Evolutionary conservation across 2,888 invertebrate species (phyloP).

Genomic region (Chloroclysta siterata): DNA sequence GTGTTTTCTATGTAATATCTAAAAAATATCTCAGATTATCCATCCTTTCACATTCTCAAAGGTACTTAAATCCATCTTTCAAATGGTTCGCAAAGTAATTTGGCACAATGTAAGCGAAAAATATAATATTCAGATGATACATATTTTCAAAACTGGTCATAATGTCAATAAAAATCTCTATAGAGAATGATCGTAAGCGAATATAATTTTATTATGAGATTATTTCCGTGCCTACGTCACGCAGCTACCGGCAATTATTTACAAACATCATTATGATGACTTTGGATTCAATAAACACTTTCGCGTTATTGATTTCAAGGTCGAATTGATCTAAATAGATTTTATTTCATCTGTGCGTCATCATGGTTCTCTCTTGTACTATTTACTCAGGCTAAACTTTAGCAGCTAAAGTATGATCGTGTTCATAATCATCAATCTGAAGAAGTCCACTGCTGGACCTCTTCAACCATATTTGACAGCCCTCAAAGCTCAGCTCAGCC

Average conservation of each 20-base stretch:
- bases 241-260: slow-evolving; percentile 21
- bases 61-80: too few relatives aligned
- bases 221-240: slow-evolving; percentile 21
- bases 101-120: too few relatives aligned
- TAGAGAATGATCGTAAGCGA: neutral
- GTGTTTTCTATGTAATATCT: too few relatives aligned
- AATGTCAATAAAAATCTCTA: too few relatives aligned
- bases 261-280: slow-evolving; percentile 26
- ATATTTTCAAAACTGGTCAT: too few relatives aligned
- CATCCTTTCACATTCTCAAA: too few relatives aligned
- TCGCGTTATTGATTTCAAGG: slow-evolving; percentile 24
- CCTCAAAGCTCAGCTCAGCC: too few relatives aligned
- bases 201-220: slow-evolving; percentile 6
- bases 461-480: too few relatives aligned
- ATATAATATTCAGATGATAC: too few relatives aligned
- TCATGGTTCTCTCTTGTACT: neutral
- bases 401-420: neutral
- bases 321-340: slow-evolving; percentile 17
- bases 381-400: neutral
- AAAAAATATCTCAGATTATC: too few relatives aligned
- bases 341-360: neutral
- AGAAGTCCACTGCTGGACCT: too few relatives aligned
- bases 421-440: neutral
- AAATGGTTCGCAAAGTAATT: too few relatives aligned
- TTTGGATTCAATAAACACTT: slow-evolving; percentile 30